phyloP scores from a whole-genome alignment of 1,140 invertebrate genomes.

The Linepithema humile region DNA sequence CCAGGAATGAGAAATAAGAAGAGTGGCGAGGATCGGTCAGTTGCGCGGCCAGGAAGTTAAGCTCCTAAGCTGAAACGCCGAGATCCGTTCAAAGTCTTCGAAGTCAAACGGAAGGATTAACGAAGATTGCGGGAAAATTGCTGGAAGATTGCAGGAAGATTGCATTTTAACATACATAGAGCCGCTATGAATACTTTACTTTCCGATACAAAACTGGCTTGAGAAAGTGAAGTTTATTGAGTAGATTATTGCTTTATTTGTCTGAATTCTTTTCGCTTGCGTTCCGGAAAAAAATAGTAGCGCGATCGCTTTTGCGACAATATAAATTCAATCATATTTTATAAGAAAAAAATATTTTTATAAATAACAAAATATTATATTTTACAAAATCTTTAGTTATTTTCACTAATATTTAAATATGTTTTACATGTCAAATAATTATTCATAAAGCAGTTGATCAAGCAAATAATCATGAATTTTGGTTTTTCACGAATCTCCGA shows the following conservation, averaged over 20 bases:
- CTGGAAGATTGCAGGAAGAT: neutral
- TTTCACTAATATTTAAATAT: neutral
- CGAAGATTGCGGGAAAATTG: too few relatives aligned
- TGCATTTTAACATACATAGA: neutral
- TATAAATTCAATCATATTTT: neutral
- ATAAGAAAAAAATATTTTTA: neutral
- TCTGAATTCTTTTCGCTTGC: neutral
- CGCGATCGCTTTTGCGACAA: neutral
- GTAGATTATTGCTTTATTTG: neutral
- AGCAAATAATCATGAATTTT: neutral
- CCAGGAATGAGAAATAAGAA: constrained; percentile 59
- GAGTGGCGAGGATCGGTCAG: constrained; percentile 35
- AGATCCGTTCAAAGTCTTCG: neutral
- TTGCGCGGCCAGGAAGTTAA: constrained; percentile 21
- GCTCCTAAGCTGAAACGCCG: neutral
- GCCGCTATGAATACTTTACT: neutral
- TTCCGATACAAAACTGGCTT: neutral
- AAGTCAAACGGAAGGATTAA: neutral
- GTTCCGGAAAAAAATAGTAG: neutral
- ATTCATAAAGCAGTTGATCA: constrained; percentile 34
- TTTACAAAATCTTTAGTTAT: neutral
- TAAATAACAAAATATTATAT: neutral
- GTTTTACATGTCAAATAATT: neutral
- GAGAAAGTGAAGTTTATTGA: neutral
- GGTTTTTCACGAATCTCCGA: neutral